Evolutionary conservation across 2,888 invertebrate species (phyloP).

Genomic region (Charanyca ferruginea): DNA sequence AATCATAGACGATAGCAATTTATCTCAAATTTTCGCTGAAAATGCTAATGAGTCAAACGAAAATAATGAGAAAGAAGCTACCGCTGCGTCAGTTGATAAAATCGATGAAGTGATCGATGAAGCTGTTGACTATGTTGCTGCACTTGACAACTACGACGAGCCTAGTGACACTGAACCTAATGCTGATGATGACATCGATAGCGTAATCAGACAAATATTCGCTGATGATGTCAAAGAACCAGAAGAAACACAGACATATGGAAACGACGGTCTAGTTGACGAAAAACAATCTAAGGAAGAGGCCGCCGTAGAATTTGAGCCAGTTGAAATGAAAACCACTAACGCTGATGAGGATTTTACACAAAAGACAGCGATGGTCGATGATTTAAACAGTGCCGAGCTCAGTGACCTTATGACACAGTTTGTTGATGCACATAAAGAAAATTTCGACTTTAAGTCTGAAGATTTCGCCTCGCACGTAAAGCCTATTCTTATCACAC

Average conservation of each 20-base stretch:
- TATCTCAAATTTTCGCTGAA: slow-evolving; percentile 61
- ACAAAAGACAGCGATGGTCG: slow-evolving; percentile 57
- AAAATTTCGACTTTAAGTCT: slow-evolving; percentile 69
- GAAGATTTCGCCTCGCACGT: slow-evolving; percentile 64
- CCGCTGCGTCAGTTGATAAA: not conserved
- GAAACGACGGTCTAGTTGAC: slow-evolving; percentile 73
- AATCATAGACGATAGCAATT: slow-evolving; percentile 65
- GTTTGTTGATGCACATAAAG: slow-evolving; percentile 67
- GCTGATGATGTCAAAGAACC: slow-evolving; percentile 35
- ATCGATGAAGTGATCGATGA: slow-evolving; percentile 18
- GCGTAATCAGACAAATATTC: slow-evolving; percentile 36
- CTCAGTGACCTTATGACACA: slow-evolving; percentile 71
- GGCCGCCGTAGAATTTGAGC: slow-evolving; percentile 52
- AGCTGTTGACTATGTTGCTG: slow-evolving; percentile 19
- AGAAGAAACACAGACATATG: slow-evolving; percentile 46
- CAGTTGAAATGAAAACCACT: slow-evolving; percentile 34
- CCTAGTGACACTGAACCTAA: slow-evolving; percentile 31
- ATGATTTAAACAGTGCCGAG: slow-evolving; percentile 70
- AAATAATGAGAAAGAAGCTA: not conserved
- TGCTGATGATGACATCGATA: slow-evolving; percentile 45
- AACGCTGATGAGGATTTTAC: slow-evolving; percentile 14
- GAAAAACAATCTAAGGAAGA: slow-evolving; percentile 47
- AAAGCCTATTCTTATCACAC: slow-evolving; percentile 68
- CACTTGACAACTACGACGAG: slow-evolving; percentile 27
- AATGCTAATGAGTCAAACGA: slow-evolving; percentile 4